Evolutionary conservation across 2,888 invertebrate species (phyloP).

Genomic region (Troides helena): DNA sequence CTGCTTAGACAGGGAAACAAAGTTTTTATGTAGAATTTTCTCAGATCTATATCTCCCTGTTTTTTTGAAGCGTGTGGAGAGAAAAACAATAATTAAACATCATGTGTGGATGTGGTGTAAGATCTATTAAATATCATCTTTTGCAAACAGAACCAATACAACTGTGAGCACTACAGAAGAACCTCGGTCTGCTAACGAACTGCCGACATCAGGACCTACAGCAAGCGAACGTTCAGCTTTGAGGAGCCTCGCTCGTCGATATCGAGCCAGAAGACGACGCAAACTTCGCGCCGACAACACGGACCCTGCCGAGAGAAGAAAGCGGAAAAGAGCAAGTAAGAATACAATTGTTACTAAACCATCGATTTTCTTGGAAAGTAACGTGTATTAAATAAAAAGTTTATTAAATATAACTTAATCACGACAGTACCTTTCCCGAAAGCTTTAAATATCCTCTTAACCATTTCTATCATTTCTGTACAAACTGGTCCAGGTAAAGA

Average conservation of each 20-base stretch:
- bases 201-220: conserved; percentile 84
- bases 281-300: conserved; percentile 68
- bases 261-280: conserved; percentile 74
- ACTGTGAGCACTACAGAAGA: conserved; percentile 68
- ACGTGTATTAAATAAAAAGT: too few relatives aligned
- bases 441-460: too few relatives aligned
- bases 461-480: too few relatives aligned
- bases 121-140: conserved; percentile 1
- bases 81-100: too few relatives aligned
- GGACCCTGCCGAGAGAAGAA: conserved; percentile 71
- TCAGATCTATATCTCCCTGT: too few relatives aligned
- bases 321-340: conserved; percentile 76
- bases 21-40: too few relatives aligned
- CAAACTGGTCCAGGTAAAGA: too few relatives aligned
- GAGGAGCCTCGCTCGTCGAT: conserved; percentile 85
- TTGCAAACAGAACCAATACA: conserved; percentile 49
- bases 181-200: conserved; percentile 78
- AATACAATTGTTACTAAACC: not conserved
- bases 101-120: not conserved
- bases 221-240: conserved; percentile 81
- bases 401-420: too few relatives aligned
- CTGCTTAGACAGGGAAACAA: too few relatives aligned
- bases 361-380: not conserved
- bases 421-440: too few relatives aligned
- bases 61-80: too few relatives aligned